Evolutionary conservation across 2,113 vertebrate genomes (phyloP), one percentile per base, ranked within the genome.

Genomic region (Clarias batrachus): DNA sequence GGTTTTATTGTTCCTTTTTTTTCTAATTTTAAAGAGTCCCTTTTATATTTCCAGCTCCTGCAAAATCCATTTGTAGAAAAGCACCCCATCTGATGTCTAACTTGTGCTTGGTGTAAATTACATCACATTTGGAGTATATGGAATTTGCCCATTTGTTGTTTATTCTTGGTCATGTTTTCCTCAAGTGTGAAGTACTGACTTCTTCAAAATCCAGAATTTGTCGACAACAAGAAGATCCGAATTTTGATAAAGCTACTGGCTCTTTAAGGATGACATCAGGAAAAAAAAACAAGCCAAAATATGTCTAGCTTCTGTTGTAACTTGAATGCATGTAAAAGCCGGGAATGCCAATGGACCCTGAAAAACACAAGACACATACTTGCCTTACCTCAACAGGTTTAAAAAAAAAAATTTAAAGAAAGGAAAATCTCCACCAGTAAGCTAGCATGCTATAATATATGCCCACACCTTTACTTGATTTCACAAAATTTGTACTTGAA

Each of bases 71-170:
- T 87, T 87, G 87, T 89, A 89, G 87, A 89, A 87, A 86, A 84
- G 81, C 80, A 48, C 79, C 88, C 54, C 89, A 86, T 86, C 84
- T 88, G 70, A 41, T 59, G 82, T 90, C 81, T 74, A 63, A 88
- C 76, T 86, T 25, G 81, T 90, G 89, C 86, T 87, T 81, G 87
- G 63, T 90, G 89, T 90, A 90, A 86, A 90, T 80, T 70, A 57
- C 86, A 87, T 85, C 56, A 19, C 81, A 68, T 85, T 23, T 54
- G 48, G 16, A 57, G 54, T 65, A 48, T 84, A 33, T 60, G 62
- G 63, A 48, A 52, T 37, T 87, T 30, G 41, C 78, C 84, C 56
- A 25, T 56, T 83, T 17, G 60, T 62, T 62, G 57, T 78, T 88
- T 85, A 66, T 83, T 82, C 84, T 81, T 54, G 79, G 54, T 89